Percentiles rank a stretch among this genome's conserved stretches.
Evolutionary conservation across 2,888 invertebrate species (phyloP).

Genomic region (Cylloceria caligata): DNA sequence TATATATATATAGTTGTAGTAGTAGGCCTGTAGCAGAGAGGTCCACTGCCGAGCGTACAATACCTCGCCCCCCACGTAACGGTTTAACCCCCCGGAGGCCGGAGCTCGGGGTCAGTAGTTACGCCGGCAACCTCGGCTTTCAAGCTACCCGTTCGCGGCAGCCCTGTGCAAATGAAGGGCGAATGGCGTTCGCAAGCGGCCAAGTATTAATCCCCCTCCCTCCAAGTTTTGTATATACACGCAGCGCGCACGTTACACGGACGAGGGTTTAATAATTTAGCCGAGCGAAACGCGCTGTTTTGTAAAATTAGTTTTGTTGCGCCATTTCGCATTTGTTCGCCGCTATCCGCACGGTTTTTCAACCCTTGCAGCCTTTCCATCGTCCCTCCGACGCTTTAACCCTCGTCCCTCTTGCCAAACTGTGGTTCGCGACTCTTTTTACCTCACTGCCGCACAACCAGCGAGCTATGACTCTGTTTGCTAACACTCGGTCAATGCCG

Average conservation of each 20-base stretch:
- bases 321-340: constrained; percentile 70
- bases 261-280: constrained; percentile 75
- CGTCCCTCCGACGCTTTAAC: constrained; percentile 16
- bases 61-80: constrained; percentile 63
- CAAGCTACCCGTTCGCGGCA: constrained; percentile 1
- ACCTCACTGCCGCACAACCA: background rate
- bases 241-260: constrained; percentile 1
- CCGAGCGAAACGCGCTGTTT: constrained; percentile 75
- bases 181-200: constrained; percentile 1
- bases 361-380: constrained; percentile 26
- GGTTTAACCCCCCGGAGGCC: constrained; percentile 68
- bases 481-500: background rate
- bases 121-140: constrained; percentile 40
- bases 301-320: constrained; percentile 79
- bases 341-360: constrained; percentile 27
- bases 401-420: background rate
- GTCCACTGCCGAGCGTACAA: constrained; percentile 65
- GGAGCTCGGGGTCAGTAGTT: constrained; percentile 72
- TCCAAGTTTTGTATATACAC: background rate
- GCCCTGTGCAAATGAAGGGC: constrained; percentile 3
- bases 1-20: background rate
- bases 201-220: constrained; percentile 46
- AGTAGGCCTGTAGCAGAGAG: constrained; percentile 8
- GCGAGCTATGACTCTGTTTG: constrained; percentile 15
- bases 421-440: constrained; percentile 7